These are phyloP conservation scores for Drosophila mauritiana DNA, from an alignment of 1,140 invertebrate species.

Conservation along the genomic window DNA sequence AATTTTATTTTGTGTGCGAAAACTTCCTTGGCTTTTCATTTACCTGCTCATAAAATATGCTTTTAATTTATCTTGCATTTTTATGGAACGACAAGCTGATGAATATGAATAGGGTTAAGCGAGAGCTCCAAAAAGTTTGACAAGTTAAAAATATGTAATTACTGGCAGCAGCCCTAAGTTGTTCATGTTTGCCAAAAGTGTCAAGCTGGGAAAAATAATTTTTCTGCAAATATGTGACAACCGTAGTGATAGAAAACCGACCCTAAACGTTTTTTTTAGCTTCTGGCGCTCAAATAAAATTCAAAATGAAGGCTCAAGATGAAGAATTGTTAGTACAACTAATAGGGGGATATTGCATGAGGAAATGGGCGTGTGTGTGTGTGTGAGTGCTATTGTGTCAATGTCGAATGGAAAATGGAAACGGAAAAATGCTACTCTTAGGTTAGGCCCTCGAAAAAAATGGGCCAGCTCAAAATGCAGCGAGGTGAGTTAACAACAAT, in stretches of 20 bases:
- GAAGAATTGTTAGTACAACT: conserved; percentile 30
- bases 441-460: conserved; percentile 17
- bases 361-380: conserved; percentile 6
- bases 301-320: background rate
- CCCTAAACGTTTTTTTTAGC: background rate
- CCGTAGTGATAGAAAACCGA: background rate
- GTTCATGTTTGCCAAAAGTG: background rate
- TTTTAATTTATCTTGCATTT: conserved; percentile 6
- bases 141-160: background rate
- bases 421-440: conserved; percentile 26
- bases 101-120: background rate
- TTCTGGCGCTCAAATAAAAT: background rate
- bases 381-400: conserved; percentile 36
- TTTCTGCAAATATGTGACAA: background rate
- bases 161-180: background rate
- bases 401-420: conserved; percentile 18
- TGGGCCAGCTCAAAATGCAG: conserved; percentile 28
- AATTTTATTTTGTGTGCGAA: background rate
- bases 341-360: conserved; percentile 29
- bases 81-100: background rate
- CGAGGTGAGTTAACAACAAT: conserved; percentile 40
- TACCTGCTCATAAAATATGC: background rate
- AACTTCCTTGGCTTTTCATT: background rate
- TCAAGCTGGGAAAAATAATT: background rate
- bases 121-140: background rate